A percentile compares a stretch with the other conserved stretches of the same genome.
phyloP scores from a whole-genome alignment of 2,113 vertebrate species.

The Raja brachyura region DNA sequence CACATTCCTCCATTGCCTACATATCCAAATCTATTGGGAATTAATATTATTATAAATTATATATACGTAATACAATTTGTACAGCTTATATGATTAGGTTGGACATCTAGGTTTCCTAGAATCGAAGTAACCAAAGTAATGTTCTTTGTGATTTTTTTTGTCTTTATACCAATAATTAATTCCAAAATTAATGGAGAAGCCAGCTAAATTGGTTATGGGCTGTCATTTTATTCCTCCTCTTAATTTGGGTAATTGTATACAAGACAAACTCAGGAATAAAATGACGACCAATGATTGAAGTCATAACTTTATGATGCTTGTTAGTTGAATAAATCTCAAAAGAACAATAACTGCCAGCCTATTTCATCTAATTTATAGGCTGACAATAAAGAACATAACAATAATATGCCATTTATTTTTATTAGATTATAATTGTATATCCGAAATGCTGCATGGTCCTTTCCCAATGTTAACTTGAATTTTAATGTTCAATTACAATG shows the following conservation, averaged over 20 bases:
- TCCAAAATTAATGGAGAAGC: slow-evolving; percentile 7
- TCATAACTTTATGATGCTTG: slow-evolving; percentile 50
- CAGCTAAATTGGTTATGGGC: not conserved
- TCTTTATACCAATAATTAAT: not conserved
- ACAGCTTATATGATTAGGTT: not conserved
- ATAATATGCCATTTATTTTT: slow-evolving; percentile 50
- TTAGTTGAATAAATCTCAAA: slow-evolving; percentile 48
- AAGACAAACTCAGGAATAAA: not conserved
- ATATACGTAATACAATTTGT: not conserved
- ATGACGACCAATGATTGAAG: slow-evolving; percentile 42
- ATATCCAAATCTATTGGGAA: not conserved
- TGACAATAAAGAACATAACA: slow-evolving; percentile 53
- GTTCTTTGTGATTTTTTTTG: not conserved
- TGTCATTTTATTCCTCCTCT: not conserved
- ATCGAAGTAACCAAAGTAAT: not conserved
- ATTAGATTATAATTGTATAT: slow-evolving; percentile 55
- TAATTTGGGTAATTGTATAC: not conserved
- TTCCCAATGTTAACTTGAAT: slow-evolving; percentile 53
- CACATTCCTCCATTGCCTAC: too few relatives aligned
- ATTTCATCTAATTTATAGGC: slow-evolving; percentile 56
- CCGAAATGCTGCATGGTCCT: slow-evolving; percentile 50
- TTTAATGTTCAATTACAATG: slow-evolving; percentile 51
- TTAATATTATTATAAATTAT: not conserved
- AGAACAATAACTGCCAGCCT: slow-evolving; percentile 55
- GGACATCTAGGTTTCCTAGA: not conserved